phyloP scores from a whole-genome alignment of 2,888 invertebrate species.

The Erebia palarica region DNA sequence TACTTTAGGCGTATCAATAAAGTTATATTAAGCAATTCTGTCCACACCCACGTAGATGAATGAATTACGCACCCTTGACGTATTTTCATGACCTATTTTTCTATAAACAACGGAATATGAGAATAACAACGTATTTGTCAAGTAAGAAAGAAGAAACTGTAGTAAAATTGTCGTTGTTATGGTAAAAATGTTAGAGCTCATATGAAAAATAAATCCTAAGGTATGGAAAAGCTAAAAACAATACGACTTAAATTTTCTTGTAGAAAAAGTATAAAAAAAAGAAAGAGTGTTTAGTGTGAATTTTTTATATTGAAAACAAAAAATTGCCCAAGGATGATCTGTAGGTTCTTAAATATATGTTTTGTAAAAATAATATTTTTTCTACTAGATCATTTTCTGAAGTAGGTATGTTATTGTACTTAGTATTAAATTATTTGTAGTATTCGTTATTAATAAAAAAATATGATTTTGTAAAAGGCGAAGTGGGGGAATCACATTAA shows the following conservation, averaged over 20 bases:
- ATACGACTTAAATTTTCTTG: not conserved
- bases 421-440: too few species aligned
- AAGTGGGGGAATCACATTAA: not conserved
- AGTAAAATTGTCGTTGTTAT: not conserved
- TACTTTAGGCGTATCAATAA: not conserved
- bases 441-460: too few species aligned
- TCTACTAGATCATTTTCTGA: too few species aligned
- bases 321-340: too few species aligned
- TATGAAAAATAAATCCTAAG: not conserved
- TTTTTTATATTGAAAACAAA: not conserved
- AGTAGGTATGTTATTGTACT: too few species aligned
- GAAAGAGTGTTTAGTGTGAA: not conserved
- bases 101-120: constrained; percentile 9
- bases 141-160: not conserved
- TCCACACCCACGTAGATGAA: constrained; percentile 13
- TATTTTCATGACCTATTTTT: constrained; percentile 20
- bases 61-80: constrained; percentile 13
- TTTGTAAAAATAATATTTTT: too few species aligned
- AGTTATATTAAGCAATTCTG: constrained; percentile 15
- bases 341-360: too few species aligned
- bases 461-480: not conserved
- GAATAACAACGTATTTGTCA: constrained; percentile 11
- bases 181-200: not conserved
- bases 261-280: not conserved
- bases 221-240: too few species aligned